phyloP scores from a whole-genome alignment of 2,888 invertebrate species.

The Leptinotarsa peninsularis region DNA sequence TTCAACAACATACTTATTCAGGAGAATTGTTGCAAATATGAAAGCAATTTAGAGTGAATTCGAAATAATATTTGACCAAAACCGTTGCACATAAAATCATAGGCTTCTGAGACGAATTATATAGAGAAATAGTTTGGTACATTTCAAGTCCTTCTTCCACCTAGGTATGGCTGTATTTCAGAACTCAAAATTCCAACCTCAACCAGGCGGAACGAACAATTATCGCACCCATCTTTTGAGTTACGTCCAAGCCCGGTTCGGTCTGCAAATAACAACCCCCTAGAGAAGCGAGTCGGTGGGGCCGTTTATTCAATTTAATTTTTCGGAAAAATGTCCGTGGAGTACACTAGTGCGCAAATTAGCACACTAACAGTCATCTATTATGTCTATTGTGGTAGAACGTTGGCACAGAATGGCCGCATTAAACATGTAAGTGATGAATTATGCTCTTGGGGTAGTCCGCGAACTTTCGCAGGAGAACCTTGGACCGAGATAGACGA shows the following conservation, averaged over 20 bases:
- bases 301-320: conserved; percentile 54
- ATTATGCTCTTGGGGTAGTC: conserved; percentile 49
- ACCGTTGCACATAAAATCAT: too few species aligned
- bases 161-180: neutral
- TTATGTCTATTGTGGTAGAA: conserved; percentile 55
- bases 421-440: conserved; percentile 56
- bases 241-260: conserved; percentile 25
- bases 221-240: conserved; percentile 29
- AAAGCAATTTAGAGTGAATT: too few species aligned
- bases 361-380: conserved; percentile 55
- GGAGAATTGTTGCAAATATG: too few species aligned
- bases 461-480: conserved; percentile 14
- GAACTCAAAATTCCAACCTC: conserved; percentile 2
- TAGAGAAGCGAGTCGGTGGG: conserved; percentile 37
- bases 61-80: too few species aligned
- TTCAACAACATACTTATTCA: too few species aligned
- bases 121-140: neutral
- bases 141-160: neutral
- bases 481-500: conserved; percentile 18
- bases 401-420: conserved; percentile 54
- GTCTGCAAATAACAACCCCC: conserved; percentile 44
- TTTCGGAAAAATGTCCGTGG: conserved; percentile 47
- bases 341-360: conserved; percentile 50
- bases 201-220: conserved; percentile 25
- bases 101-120: too few species aligned